Conservation (phyloP, 2,888 invertebrate species). For the Eurytoma californica region DNA sequence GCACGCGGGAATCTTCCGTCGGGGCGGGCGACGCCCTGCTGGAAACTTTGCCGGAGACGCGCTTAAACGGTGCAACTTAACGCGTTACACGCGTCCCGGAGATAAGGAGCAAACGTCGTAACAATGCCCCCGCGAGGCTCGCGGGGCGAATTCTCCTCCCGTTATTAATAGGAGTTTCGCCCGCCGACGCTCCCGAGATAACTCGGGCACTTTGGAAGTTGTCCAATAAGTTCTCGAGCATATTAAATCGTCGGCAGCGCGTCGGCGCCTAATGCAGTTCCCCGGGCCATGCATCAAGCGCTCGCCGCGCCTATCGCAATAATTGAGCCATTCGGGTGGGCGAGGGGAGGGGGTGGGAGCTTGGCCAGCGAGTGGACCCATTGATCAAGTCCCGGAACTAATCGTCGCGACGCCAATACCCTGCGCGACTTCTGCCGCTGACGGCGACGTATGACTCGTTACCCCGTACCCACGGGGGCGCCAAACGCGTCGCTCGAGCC, state of each 20-base stretch:
- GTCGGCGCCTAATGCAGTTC: neutral
- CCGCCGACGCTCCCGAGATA: constrained; percentile 25
- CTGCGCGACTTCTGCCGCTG: constrained; percentile 23
- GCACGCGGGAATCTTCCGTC: neutral
- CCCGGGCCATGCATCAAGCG: constrained; percentile 26
- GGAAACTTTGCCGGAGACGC: constrained; percentile 5
- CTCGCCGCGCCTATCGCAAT: constrained; percentile 27
- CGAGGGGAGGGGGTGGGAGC: neutral
- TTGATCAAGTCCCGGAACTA: constrained; percentile 33
- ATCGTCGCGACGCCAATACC: constrained; percentile 21
- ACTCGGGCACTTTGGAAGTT: constrained; percentile 47
- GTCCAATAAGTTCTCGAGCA: constrained; percentile 48
- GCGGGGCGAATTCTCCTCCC: constrained; percentile 3
- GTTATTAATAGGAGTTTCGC: constrained; percentile 49
- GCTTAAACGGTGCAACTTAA: constrained; percentile 26
- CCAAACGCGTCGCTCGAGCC: no score
- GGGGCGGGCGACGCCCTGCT: neutral
- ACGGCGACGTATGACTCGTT: constrained; percentile 22
- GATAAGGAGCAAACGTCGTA: constrained; percentile 26
- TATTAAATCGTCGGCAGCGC: constrained; percentile 35
- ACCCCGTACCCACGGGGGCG: neutral
- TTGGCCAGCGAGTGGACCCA: constrained; percentile 16
- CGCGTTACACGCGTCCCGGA: constrained; percentile 35
- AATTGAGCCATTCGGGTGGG: constrained; percentile 37
- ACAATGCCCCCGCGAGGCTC: constrained; percentile 12